Conservation (phyloP, 2,113 vertebrate genomes). For the Grammatotria lemairii region DNA sequence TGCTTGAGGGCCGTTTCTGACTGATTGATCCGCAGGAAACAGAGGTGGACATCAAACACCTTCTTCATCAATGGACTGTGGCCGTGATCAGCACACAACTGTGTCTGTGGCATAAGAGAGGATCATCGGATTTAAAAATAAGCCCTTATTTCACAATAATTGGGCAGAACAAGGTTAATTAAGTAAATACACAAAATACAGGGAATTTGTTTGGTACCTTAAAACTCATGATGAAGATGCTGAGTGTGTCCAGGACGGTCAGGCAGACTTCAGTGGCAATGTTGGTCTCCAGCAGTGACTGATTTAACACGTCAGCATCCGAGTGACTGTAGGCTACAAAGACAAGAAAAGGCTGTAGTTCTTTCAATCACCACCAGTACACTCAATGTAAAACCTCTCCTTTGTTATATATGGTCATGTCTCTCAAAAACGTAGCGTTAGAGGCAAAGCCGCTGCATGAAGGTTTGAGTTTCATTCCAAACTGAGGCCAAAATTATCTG, state of each 20-base stretch:
- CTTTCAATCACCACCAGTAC: background rate
- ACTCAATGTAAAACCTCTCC: background rate
- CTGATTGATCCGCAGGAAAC: constrained; percentile 95
- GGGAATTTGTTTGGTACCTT: constrained; percentile 77
- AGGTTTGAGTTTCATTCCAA: constrained; percentile 34
- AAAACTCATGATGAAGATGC: constrained; percentile 92
- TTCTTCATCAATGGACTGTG: constrained; percentile 99
- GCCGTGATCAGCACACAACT: constrained; percentile 87
- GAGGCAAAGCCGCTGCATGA: constrained; percentile 13
- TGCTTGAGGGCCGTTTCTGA: constrained; percentile 92
- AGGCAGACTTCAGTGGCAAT: constrained; percentile 95
- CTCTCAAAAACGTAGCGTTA: background rate
- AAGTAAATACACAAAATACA: background rate
- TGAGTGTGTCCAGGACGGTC: constrained; percentile 91
- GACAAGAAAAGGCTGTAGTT: constrained; percentile 25
- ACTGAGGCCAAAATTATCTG: background rate
- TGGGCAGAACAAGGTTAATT: background rate
- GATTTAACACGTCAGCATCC: constrained; percentile 91
- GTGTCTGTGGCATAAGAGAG: constrained; percentile 71
- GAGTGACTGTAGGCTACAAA: constrained; percentile 88
- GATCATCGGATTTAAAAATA: background rate
- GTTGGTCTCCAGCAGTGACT: constrained; percentile 93
- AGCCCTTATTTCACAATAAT: background rate
- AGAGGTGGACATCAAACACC: constrained; percentile 94
- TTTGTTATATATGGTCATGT: background rate